Percentiles rank a stretch among this genome's conserved stretches.
Conservation (phyloP, 2,888 invertebrate species). For the Dolomedes plantarius region DNA sequence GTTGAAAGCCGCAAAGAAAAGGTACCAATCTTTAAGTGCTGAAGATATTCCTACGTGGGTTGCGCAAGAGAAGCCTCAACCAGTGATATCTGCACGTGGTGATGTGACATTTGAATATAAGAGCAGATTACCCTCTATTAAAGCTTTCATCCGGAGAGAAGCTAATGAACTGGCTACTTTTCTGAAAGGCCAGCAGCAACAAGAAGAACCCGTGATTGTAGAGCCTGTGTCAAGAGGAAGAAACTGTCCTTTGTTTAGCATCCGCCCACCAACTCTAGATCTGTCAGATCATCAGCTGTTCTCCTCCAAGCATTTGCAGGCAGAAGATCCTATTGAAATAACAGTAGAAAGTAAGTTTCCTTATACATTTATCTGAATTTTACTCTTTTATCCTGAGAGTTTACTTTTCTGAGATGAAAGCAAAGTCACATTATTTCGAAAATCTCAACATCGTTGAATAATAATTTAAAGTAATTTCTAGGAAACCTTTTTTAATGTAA, state of each 20-base stretch:
- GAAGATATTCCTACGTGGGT: conserved; percentile 69
- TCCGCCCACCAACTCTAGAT: conserved; percentile 60
- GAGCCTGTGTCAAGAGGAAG: conserved; percentile 8
- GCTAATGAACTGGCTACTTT: conserved; percentile 60
- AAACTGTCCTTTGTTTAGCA: conserved; percentile 49
- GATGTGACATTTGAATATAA: conserved; percentile 66
- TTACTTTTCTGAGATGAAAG: too few relatives aligned
- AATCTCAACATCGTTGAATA: too few relatives aligned
- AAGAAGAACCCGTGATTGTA: neutral
- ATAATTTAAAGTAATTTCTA: too few relatives aligned
- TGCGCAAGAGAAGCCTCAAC: conserved; percentile 61
- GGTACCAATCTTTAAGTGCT: conserved; percentile 64
- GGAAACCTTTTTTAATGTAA: too few relatives aligned
- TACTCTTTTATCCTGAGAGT: too few relatives aligned
- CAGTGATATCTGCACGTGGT: conserved; percentile 57
- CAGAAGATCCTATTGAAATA: conserved; percentile 13
- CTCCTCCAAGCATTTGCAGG: conserved; percentile 10
- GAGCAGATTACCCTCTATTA: conserved; percentile 60
- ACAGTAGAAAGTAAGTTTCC: conserved; percentile 20
- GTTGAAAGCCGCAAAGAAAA: conserved; percentile 45
- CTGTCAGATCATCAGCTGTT: conserved; percentile 49
- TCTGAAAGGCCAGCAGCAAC: conserved; percentile 44
- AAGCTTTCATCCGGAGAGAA: conserved; percentile 60
- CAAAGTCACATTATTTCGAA: too few relatives aligned
- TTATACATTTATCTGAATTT: too few relatives aligned